Conservation (phyloP, 2,113 vertebrate species). For the Pseudopipra pipra region DNA sequence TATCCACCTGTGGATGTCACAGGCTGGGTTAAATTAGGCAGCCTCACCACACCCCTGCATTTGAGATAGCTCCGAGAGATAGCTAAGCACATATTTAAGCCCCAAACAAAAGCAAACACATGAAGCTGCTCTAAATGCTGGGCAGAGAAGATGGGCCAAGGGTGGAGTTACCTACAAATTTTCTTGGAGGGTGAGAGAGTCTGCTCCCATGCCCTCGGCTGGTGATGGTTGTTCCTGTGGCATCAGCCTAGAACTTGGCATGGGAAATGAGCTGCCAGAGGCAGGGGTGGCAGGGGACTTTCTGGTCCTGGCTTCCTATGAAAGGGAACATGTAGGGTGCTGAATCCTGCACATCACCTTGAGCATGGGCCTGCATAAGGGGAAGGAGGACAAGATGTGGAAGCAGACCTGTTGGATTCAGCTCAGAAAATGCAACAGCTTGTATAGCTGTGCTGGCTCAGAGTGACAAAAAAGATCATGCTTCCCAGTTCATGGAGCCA, state of each 20-base stretch:
- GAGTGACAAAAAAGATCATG: not conserved
- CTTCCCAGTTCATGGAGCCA: not conserved
- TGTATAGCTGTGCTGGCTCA: not conserved
- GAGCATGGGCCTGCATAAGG: accelerated
- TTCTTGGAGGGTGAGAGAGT: not conserved
- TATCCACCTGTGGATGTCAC: not conserved
- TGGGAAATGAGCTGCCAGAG: not conserved
- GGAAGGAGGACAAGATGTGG: not conserved
- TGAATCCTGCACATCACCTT: not conserved
- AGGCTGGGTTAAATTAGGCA: not conserved
- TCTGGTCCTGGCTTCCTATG: not conserved
- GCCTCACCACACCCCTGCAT: not conserved
- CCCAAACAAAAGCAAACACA: slow-evolving; percentile 24
- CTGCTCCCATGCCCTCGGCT: not conserved
- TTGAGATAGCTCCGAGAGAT: slow-evolving; percentile 26
- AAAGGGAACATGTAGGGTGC: not conserved
- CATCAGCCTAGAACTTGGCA: not conserved
- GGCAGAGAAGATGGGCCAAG: not conserved
- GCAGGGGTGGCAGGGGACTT: not conserved
- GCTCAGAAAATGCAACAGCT: not conserved
- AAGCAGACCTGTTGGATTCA: not conserved
- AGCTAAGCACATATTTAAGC: not conserved
- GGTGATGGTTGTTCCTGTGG: not conserved
- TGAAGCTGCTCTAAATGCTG: not conserved
- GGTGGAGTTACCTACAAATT: not conserved